Base-by-base conservation (phyloP, 92 coral and sea anemone species). In the Siderastrea siderea region DNA sequence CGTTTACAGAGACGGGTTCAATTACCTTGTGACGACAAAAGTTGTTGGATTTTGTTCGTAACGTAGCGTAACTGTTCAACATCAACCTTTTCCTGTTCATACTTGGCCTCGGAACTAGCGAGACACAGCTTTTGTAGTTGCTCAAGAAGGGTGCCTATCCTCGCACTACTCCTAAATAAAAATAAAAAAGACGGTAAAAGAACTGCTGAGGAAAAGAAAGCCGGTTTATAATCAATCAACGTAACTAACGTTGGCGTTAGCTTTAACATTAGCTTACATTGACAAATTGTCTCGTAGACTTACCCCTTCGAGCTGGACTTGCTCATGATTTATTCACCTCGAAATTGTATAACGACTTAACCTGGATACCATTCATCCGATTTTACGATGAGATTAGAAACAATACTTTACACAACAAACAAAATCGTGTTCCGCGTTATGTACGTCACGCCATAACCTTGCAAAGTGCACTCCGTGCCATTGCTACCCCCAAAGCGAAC, bases 31-130 rank as follows among this genome's bases (percentile, higher is more conserved):
- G 98, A 94, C 13, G 95, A 93, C 72, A 98, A 85, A 70, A 98
- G 94, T 71, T 98, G 99, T 75, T 94, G 97, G 73, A 98, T 87
- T 89, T 98, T 98, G 86, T 94, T 95, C 11, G 99, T 96, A 48
- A 96, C 92, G 79, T 98, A 96, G 80, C 99, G 98, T 17, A 96
- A 90, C 77, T 98, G 99, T 50, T 98, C 99, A 78, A 92, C 60
- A 87, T 98, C 99, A 62, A 81, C 54, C 71, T 94, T 94, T 6
- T 94, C 98, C 26, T 93, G 95, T 52, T 95, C 96, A 87, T 84
- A 85, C 75, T 84, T 90, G 46, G 90, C 89, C 79, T 91, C 98
- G 11, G 98, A 89, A 43, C 90, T 94, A 58, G 93, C 97, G 69
- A 90, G 84, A 67, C 93, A 89, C 62, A 98, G 94, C 85, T 92